A percentile compares a stretch with the other conserved stretches of the same genome.
phyloP scores from a whole-genome alignment of 1,140 invertebrate genomes.

The Achatina immaculata region DNA sequence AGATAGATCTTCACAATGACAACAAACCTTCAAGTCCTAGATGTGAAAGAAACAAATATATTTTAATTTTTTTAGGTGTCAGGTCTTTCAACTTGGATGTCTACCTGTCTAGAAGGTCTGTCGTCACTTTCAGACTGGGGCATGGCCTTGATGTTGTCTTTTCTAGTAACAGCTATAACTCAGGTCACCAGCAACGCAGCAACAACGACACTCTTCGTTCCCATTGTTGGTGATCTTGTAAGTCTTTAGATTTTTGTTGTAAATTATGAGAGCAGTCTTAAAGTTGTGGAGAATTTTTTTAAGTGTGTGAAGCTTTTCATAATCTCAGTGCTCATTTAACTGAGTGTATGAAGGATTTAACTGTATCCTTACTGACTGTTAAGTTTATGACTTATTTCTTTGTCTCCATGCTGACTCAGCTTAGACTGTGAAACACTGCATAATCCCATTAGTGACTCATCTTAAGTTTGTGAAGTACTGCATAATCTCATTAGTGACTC shows the following conservation, averaged over 20 bases:
- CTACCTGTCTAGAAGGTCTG: constrained; percentile 60
- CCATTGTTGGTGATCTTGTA: constrained; percentile 70
- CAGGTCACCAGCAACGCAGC: constrained; percentile 73
- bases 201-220: constrained; percentile 72
- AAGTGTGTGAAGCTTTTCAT: background rate
- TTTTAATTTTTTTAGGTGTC: constrained; percentile 48
- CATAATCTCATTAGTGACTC: too few relatives aligned
- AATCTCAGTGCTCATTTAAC: background rate
- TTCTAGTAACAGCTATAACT: constrained; percentile 68
- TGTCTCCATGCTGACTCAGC: too few relatives aligned
- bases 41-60: background rate
- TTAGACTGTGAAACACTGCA: too few relatives aligned
- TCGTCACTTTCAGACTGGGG: constrained; percentile 56
- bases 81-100: constrained; percentile 58
- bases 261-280: too few relatives aligned
- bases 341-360: background rate
- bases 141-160: constrained; percentile 61
- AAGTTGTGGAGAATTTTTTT: background rate
- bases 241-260: constrained; percentile 34
- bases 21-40: too few relatives aligned
- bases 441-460: too few relatives aligned
- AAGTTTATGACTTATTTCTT: too few relatives aligned
- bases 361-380: too few relatives aligned
- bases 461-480: too few relatives aligned
- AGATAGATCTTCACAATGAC: too few relatives aligned